These are phyloP conservation scores for Anthonomus grandis DNA, from an alignment of 1,140 invertebrate species.

Conservation along the genomic window DNA sequence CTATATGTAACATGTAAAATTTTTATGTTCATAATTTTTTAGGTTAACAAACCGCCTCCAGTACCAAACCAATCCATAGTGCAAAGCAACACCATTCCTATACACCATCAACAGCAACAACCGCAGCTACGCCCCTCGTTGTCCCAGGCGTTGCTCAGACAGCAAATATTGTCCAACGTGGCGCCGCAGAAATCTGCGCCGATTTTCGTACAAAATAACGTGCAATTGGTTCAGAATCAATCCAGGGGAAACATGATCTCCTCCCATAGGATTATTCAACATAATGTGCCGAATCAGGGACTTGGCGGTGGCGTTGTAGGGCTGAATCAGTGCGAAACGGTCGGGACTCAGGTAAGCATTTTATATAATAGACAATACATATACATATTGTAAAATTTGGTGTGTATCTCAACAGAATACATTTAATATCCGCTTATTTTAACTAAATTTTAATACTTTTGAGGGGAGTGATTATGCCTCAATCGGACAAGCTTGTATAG, in stretches of 20 bases:
- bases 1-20: no score
- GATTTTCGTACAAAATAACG: constrained; percentile 9
- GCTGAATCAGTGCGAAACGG: constrained; percentile 1
- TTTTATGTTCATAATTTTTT: background rate
- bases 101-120: constrained; percentile 6
- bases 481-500: no score
- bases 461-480: no score
- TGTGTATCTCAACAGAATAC: no score
- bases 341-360: constrained; percentile 9
- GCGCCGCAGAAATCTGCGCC: background rate
- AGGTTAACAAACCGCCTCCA: constrained; percentile 11
- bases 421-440: no score
- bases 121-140: no score
- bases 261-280: background rate
- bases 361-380: no score
- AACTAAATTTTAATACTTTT: no score
- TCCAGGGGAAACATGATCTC: constrained; percentile 7
- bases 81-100: background rate
- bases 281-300: no score
- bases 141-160: constrained; percentile 4
- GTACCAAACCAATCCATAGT: constrained; percentile 1
- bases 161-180: constrained; percentile 8
- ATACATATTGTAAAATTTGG: no score
- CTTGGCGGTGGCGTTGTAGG: no score
- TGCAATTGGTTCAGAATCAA: constrained; percentile 1